Percentiles rank a stretch among this genome's conserved stretches.
phyloP scores from a whole-genome alignment of 2,113 vertebrate species.

The Seriola aureovittata region DNA sequence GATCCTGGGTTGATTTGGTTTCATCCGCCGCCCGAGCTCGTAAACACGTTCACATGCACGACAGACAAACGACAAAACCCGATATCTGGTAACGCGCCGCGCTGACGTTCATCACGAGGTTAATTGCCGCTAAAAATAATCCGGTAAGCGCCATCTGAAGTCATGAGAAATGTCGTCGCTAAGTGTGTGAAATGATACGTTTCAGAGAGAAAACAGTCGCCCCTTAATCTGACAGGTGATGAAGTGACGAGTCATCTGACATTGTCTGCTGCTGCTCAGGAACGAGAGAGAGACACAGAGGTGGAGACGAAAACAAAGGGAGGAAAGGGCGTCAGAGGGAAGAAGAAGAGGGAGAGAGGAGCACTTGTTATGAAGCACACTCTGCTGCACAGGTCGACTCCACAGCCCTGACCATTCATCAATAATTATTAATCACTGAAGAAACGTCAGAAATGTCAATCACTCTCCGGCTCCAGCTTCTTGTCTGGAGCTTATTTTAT shows the following conservation, averaged over 20 bases:
- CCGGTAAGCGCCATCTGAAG: conserved; percentile 17
- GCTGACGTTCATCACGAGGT: conserved; percentile 19
- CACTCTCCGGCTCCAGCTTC: no score
- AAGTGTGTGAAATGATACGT: conserved; percentile 36
- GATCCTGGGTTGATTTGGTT: background rate
- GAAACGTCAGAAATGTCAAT: no score
- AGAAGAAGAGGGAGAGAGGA: background rate
- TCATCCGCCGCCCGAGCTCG: background rate
- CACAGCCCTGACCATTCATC: no score
- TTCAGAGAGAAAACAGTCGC: conserved; percentile 31
- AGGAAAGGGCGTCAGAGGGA: background rate
- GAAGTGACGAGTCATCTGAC: conserved; percentile 21
- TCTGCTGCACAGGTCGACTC: no score
- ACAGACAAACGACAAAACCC: background rate
- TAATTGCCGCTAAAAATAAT: conserved; percentile 36
- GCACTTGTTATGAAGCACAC: background rate
- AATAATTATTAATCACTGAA: no score
- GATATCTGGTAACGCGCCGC: background rate
- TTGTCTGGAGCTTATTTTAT: no score
- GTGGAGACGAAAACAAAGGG: background rate
- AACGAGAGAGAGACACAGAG: background rate
- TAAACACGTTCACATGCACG: background rate
- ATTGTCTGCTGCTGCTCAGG: conserved; percentile 23
- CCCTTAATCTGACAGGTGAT: conserved; percentile 50
- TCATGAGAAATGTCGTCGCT: conserved; percentile 4